Conservation (phyloP, 2,797 vertebrate species). For the Enteromius thamalakanensis region DNA sequence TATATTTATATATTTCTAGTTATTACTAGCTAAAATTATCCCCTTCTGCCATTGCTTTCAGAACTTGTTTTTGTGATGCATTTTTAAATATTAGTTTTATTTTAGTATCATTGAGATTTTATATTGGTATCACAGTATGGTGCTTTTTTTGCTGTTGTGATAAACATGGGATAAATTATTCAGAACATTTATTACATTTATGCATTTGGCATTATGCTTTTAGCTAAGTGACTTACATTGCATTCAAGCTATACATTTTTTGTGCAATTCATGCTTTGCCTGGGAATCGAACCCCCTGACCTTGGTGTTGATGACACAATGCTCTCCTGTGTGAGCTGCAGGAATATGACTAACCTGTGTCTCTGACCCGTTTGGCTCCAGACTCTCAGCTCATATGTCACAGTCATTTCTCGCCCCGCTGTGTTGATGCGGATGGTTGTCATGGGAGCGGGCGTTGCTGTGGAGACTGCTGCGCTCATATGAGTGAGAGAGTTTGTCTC, state of each 20-base stretch:
- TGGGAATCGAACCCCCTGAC: background rate
- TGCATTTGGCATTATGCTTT: background rate
- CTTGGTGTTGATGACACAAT: background rate
- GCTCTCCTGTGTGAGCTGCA: background rate
- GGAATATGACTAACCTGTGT: background rate
- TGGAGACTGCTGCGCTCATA: constrained; percentile 22
- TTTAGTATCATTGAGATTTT: background rate
- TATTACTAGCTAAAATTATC: background rate
- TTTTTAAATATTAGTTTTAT: background rate
- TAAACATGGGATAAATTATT: background rate
- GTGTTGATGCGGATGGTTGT: constrained; percentile 36
- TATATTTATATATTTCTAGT: background rate
- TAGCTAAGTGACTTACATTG: background rate
- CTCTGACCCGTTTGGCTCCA: background rate
- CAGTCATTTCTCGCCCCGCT: constrained; percentile 21
- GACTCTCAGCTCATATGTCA: constrained; percentile 42
- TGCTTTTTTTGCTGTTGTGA: background rate
- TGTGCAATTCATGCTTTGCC: background rate
- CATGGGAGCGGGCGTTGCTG: constrained; percentile 44
- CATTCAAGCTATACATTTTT: background rate
- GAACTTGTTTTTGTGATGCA: background rate
- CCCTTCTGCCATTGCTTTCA: background rate
- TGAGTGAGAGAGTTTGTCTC: constrained; percentile 32
- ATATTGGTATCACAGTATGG: background rate
- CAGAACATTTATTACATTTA: background rate